Percentiles rank a stretch among this genome's conserved stretches.
Conservation (phyloP, 2,797 vertebrate genomes). For the Myotis pilosus region DNA sequence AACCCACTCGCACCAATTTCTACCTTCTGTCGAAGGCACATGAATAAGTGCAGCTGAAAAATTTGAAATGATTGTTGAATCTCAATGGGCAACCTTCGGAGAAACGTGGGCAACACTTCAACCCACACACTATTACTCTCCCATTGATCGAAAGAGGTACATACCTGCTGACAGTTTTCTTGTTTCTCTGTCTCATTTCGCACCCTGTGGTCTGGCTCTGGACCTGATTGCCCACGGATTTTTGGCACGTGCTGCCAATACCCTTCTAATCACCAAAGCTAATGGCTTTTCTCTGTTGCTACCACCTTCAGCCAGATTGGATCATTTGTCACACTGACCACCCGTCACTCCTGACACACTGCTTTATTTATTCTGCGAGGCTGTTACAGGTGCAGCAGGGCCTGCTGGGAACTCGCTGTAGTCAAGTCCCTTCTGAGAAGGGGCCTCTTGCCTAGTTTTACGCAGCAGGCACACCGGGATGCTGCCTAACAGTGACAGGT, state of each 20-base stretch:
- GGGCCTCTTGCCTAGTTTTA: neutral
- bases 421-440: neutral
- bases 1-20: neutral
- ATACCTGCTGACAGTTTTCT: slow-evolving; percentile 15
- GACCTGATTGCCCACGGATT: neutral
- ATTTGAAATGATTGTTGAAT: slow-evolving; percentile 38
- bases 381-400: neutral
- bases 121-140: neutral
- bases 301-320: neutral
- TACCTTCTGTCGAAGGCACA: neutral
- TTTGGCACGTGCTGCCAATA: neutral
- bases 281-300: slow-evolving; percentile 28
- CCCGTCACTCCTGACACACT: neutral
- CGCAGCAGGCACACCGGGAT: neutral
- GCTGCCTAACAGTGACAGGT: neutral
- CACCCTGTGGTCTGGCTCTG: neutral
- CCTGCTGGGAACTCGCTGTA: neutral
- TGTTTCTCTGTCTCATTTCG: slow-evolving; percentile 28
- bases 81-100: neutral
- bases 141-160: slow-evolving; percentile 3
- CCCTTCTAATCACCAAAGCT: slow-evolving; percentile 1
- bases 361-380: neutral
- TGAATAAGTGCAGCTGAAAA: neutral
- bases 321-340: neutral
- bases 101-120: slow-evolving; percentile 16